Base-by-base conservation (phyloP, 2,888 invertebrate species). In the Ernsta delagoae region DNA sequence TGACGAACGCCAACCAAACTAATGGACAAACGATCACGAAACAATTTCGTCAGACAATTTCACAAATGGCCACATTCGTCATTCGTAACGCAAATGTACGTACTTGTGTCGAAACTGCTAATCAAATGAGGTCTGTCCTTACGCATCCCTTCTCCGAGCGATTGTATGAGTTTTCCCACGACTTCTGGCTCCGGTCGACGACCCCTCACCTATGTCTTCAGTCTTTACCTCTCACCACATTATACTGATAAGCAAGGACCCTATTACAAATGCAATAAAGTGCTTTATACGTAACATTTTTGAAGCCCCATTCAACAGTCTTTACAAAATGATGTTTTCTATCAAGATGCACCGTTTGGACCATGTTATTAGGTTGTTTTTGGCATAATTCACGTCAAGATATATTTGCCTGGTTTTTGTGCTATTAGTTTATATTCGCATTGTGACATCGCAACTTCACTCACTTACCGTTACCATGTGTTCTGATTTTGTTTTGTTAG, bases 101-200 rank as follows among this genome's bases (percentile, higher is more conserved):
- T n/a, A n/a, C 36, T 24, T 9, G 57, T 67, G 67, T 45, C 48
- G 67, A 67, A 54, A 67, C 61, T 16, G 54, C 24, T 67, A 61
- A 67, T 67, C 66, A 60, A 67, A 67, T 61, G 61, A 62, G 61
- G 54, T 39, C 61, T 45, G 61, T 60, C 67, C 67, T 67, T 67
- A 67, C 67, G 61, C 67, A 67, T 67, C 67, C 67, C 61, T 67
- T 67, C 67, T 56, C 67, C n/a, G 34, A n/a, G 43, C 50, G 24
- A 50, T 50, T 50, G 50, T 50, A 8, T 50, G 50, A 50, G 50
- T 3, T 67, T 67, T 61, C 67, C 56, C 66, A 66, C 66, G 59
- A 50, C 50, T 59, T n/a, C 61, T 59, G 59, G 24, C 50, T 59
- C 34, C 61, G 67, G 67, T 68, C 67, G 48, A 16, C 48, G 67